These are phyloP conservation scores for Zaprionus kolodkinae DNA, from an alignment of 1,140 invertebrate species.

Conservation along the genomic window DNA sequence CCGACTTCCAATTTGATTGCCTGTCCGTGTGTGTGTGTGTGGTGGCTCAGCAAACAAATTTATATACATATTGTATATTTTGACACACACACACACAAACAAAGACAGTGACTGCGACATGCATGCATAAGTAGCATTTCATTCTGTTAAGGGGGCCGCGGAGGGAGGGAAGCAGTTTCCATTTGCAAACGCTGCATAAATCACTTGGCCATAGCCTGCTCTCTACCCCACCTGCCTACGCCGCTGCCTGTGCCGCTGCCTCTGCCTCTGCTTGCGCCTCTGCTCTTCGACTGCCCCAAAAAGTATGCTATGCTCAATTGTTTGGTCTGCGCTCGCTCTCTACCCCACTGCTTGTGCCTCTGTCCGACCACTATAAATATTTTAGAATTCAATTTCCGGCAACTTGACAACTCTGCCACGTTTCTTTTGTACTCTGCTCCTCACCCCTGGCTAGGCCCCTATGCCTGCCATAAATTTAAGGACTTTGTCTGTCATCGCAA, in stretches of 20 bases:
- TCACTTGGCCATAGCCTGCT: constrained; percentile 45
- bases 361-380: constrained; percentile 57
- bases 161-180: constrained; percentile 24
- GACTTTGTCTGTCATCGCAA: constrained; percentile 61
- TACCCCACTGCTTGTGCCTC: neutral
- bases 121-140: constrained; percentile 78
- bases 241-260: no score
- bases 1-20: constrained; percentile 27
- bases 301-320: constrained; percentile 55
- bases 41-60: constrained; percentile 30
- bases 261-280: no score
- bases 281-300: constrained; percentile 28
- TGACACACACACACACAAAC: constrained; percentile 15
- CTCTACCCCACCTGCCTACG: neutral
- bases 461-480: constrained; percentile 60
- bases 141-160: constrained; percentile 27
- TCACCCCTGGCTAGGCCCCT: neutral
- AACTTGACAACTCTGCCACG: constrained; percentile 46
- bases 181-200: constrained; percentile 74
- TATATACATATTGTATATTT: constrained; percentile 38
- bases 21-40: constrained; percentile 1
- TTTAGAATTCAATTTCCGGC: constrained; percentile 79
- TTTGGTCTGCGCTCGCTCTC: constrained; percentile 12
- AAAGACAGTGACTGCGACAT: constrained; percentile 34
- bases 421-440: constrained; percentile 44